Evolutionary conservation across 2,888 invertebrate species (phyloP).

Genomic region (Strigamia transsilvanica): DNA sequence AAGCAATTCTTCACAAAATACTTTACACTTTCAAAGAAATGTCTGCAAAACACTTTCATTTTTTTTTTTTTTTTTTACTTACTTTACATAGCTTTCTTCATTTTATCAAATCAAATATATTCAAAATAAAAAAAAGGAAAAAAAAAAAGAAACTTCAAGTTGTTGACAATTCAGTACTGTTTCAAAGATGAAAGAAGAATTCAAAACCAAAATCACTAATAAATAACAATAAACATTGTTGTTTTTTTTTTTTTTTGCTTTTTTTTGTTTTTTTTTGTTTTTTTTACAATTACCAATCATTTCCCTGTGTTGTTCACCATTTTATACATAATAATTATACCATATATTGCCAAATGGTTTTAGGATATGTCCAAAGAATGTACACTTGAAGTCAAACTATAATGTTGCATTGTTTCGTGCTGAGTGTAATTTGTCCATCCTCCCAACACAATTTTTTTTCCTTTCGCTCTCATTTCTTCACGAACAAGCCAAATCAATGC

Average conservation of each 20-base stretch:
- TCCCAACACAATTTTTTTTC: not conserved
- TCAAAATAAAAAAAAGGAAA: too few relatives aligned
- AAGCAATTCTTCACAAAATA: constrained; percentile 3
- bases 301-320: not conserved
- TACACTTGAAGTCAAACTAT: constrained; percentile 14
- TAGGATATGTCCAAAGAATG: constrained; percentile 4
- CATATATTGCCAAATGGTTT: constrained; percentile 23
- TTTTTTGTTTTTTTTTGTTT: not conserved
- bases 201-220: not conserved
- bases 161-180: too few relatives aligned
- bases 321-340: constrained; percentile 21
- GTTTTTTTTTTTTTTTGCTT: not conserved
- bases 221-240: not conserved
- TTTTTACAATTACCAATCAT: constrained; percentile 11
- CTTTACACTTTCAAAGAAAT: constrained; percentile 20
- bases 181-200: not conserved
- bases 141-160: too few relatives aligned
- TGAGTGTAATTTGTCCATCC: constrained; percentile 17
- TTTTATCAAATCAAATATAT: not conserved
- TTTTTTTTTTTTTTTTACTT: constrained; percentile 1
- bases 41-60: constrained; percentile 21
- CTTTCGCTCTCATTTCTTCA: not conserved
- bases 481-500: constrained; percentile 29
- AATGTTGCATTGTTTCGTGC: constrained; percentile 30
- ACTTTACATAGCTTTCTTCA: not conserved